These are phyloP conservation scores for Mactra quadrangularis DNA, from an alignment of 1,140 invertebrate species.

Conservation along the genomic window DNA sequence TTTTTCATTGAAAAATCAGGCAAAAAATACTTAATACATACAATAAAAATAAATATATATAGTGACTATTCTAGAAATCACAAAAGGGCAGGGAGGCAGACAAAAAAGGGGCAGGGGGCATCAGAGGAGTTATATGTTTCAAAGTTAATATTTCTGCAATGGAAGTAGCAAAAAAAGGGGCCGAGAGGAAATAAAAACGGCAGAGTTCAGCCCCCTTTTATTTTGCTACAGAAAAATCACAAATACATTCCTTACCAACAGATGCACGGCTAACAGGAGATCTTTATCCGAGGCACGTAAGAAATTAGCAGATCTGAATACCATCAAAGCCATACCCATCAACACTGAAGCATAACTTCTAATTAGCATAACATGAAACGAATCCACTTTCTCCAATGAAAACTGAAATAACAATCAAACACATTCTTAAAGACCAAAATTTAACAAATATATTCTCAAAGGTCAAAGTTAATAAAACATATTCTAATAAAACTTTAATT, in stretches of 20 bases:
- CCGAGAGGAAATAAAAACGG: neutral
- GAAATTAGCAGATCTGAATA: constrained; percentile 34
- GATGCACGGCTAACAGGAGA: neutral
- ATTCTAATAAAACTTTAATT: neutral
- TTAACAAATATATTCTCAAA: neutral
- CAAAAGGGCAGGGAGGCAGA: no score
- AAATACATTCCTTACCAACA: neutral
- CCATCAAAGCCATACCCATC: constrained; percentile 7
- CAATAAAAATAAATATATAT: no score
- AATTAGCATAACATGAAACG: constrained; percentile 3
- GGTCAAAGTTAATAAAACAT: neutral
- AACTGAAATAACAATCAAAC: constrained; percentile 1
- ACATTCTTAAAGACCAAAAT: neutral
- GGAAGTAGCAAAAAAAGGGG: no score
- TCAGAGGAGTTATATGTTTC: no score
- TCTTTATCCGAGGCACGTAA: constrained; percentile 29
- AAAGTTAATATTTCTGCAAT: no score
- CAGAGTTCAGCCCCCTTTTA: neutral
- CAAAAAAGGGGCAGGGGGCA: no score
- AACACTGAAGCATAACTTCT: neutral
- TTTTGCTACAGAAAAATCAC: neutral
- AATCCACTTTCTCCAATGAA: constrained; percentile 2
- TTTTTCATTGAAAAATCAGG: no score
- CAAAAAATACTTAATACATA: no score
- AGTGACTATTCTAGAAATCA: no score